Conservation (phyloP, 2,113 vertebrate genomes). For the Delphinapterus leucas region DNA sequence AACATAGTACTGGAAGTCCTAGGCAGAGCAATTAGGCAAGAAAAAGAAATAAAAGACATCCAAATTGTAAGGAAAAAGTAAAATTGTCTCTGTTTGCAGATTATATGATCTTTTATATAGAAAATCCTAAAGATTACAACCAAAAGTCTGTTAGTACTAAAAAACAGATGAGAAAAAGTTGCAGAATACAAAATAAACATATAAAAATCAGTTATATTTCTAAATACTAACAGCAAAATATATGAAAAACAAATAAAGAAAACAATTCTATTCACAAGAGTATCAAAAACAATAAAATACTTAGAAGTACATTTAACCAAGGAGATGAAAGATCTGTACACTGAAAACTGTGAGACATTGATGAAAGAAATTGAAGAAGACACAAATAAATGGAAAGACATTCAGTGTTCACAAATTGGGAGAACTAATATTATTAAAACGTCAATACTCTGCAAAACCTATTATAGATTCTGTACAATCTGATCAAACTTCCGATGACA, state of each 20-base stretch:
- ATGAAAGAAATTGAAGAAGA: too few relatives aligned
- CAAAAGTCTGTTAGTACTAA: background rate
- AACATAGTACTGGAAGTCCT: background rate
- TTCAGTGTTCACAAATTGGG: too few relatives aligned
- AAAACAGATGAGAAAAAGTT: background rate
- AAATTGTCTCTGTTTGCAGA: background rate
- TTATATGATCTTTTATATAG: background rate
- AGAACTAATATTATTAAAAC: too few relatives aligned
- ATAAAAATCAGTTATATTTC: background rate
- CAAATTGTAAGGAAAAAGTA: background rate
- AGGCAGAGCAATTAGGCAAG: background rate
- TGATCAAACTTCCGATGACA: too few relatives aligned
- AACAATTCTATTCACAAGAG: background rate
- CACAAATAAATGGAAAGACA: too few relatives aligned
- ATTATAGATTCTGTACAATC: too few relatives aligned
- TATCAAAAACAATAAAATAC: background rate
- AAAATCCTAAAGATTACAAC: background rate
- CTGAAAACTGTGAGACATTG: too few relatives aligned
- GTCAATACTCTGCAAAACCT: too few relatives aligned
- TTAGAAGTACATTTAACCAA: background rate
- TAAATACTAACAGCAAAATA: background rate
- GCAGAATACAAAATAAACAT: background rate
- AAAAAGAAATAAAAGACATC: background rate
- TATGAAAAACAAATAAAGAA: background rate
- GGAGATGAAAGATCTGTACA: too few relatives aligned